Evolutionary conservation across 2,113 vertebrate genomes (phyloP), one percentile per base, ranked within the genome.

Genomic region (Dasyurus viverrinus): DNA sequence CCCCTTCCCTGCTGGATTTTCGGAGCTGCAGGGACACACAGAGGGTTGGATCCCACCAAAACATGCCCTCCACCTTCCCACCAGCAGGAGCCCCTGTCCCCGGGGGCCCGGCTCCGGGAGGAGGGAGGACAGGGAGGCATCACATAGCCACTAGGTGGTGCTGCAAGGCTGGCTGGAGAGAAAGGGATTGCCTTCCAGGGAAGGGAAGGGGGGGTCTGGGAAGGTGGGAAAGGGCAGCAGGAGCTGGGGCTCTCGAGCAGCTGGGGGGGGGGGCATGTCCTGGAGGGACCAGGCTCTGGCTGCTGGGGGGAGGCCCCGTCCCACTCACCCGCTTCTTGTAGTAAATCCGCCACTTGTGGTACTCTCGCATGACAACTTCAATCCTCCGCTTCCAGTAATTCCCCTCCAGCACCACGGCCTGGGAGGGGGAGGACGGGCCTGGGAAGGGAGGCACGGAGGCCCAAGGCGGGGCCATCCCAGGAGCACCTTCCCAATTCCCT

Each of bases 311-410:
- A 54, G 25, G 10, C 11, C 50, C 52, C 47, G 54, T 22, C 2
- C 4, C 30, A 42, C 99, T 99, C 95, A 99, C 99, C 98, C 99
- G 98, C 97, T 99, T 99, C 98, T 99, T 99, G 97, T 99, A 99
- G 98, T 99, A 99, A 97, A 99, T 99, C 98, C 99, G 99, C 99
- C 99, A 99, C 97, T 99, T 99, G 99, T 99, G 99, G 97, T 99
- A 99, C 95, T 99, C 99, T 94, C 99, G 99, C 98, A 99, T 99
- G 97, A 99, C 99, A 96, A 99, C 99, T 97, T 99, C 99, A 2
- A 99, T 99, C 97, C 99, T 99, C 14, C 99, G 98, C 97, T 99
- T 99, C 99, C 99, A 99, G 98, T 99, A 99, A 98, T 99, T 99
- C 54, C 99, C 99, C 92, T 99, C 99, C 96, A 99, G 97, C 54